Evolutionary conservation across 2,113 vertebrate species (phyloP), one percentile per base, ranked within the genome.

Genomic region (Antigone vipio): DNA sequence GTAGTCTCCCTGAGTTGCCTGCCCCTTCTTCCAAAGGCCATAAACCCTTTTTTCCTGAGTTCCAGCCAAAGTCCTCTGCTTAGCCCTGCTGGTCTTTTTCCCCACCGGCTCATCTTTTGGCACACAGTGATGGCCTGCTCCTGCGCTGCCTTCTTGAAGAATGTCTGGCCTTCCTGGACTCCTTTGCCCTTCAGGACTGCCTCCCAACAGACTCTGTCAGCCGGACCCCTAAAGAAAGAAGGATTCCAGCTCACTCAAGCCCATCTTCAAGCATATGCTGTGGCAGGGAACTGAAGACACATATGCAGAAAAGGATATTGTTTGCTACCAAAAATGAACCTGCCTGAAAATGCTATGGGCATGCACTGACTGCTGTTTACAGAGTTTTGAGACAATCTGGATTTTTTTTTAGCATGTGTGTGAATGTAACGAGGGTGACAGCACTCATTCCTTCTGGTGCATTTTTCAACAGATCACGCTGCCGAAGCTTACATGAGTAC

Each of bases 51-150:
- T 55, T 50, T 73, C 35, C 19, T 15, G 29, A 66, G 38, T 60
- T 80, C 26, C 56, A 90, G n/a, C 7, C 35, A 76, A 62, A 62
- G 20, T 40, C 42, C 20, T 34, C 55, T 45, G 16, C 18, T 89
- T 27, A 81, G 22, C 21, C 32, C 32, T 12, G 9, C 2, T 2
- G 0, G 12, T 22, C 19, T 35, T 69, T 29, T 52, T 55, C 10
- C 15, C 40, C 1, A 1, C 4, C 2, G 1, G 18, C 21, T 50
- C 1, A 0, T 56, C 62, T 35, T 81, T 19, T 2, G 1, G 32
- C 15, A 69, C 49, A 38, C 12, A 5, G 15, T 24, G 18, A 75
- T 0, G 0, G 30, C 27, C 26, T 49, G 12, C 23, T 47, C 5
- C 47, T 81, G 30, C 3, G 1, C 8, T 35, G 8, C 3, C 1